A percentile compares a stretch with the other conserved stretches of the same genome.
Conservation (phyloP, 2,113 vertebrate genomes). For the Oncorhynchus gorbuscha region DNA sequence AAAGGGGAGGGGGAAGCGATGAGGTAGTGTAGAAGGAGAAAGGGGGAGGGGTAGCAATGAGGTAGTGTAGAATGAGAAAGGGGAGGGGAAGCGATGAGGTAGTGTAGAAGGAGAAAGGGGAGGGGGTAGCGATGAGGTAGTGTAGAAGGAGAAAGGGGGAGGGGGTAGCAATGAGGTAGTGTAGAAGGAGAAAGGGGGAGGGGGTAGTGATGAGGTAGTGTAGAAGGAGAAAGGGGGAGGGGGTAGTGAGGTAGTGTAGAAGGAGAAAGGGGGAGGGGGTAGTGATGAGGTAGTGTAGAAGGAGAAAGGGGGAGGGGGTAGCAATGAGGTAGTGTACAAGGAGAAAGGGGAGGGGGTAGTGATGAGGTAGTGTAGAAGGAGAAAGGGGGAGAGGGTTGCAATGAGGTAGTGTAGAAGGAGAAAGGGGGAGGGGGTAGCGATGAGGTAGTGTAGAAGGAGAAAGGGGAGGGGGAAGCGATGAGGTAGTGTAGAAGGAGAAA, state of each 20-base stretch:
- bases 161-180: conserved; percentile 10
- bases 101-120: conserved; percentile 40
- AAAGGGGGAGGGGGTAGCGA: neutral
- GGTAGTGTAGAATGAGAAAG: conserved; percentile 25
- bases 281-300: conserved; percentile 24
- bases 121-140: too few species aligned
- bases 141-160: conserved; percentile 2
- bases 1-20: neutral
- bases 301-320: conserved; percentile 23
- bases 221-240: conserved; percentile 35
- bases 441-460: conserved; percentile 45
- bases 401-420: conserved; percentile 43
- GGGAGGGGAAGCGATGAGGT: conserved; percentile 45
- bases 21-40: neutral
- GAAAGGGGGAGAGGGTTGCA: too few species aligned
- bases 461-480: neutral
- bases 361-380: too few species aligned
- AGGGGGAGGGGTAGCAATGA: conserved; percentile 6
- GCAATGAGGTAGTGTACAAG: too few species aligned
- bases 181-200: conserved; percentile 39
- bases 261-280: neutral
- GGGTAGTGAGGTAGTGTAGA: too few species aligned
- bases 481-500: conserved; percentile 46
- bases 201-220: conserved; percentile 27
- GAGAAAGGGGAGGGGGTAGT: too few species aligned